These are phyloP conservation scores for Mastigias papua DNA, from an alignment of 30 jellyfish, hydroid and myxozoan species.

Conservation along the genomic window DNA sequence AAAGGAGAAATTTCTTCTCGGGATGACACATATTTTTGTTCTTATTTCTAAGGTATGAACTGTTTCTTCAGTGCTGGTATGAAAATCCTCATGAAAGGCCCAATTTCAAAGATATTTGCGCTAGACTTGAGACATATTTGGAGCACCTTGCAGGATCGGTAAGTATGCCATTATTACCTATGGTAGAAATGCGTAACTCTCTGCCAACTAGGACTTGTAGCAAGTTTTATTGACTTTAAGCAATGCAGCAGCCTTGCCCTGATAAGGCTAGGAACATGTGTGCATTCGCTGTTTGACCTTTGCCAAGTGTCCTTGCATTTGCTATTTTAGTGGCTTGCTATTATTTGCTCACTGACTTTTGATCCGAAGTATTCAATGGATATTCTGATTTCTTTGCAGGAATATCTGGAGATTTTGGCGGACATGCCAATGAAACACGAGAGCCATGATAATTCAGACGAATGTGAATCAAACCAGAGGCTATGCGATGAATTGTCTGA, in stretches of 20 bases:
- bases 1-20: background rate
- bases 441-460: conserved; percentile 71
- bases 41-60: conserved; percentile 69
- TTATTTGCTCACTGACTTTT: no score
- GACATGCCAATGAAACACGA: conserved; percentile 73
- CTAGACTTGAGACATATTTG: conserved; percentile 55
- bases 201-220: no score
- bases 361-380: background rate
- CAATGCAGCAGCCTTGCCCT: no score
- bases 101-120: conserved; percentile 78
- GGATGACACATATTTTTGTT: background rate
- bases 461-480: conserved; percentile 46
- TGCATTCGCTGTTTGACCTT: no score
- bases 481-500: conserved; percentile 53
- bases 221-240: no score
- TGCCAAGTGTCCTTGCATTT: no score
- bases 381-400: conserved; percentile 29
- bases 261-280: no score
- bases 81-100: conserved; percentile 90
- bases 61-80: conserved; percentile 88
- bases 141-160: conserved; percentile 88
- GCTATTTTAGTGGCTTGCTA: no score
- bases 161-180: conserved; percentile 7
- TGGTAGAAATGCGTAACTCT: no score
- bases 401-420: conserved; percentile 66